phyloP scores from a whole-genome alignment of 1,140 invertebrate genomes.

The Orussus abietinus region DNA sequence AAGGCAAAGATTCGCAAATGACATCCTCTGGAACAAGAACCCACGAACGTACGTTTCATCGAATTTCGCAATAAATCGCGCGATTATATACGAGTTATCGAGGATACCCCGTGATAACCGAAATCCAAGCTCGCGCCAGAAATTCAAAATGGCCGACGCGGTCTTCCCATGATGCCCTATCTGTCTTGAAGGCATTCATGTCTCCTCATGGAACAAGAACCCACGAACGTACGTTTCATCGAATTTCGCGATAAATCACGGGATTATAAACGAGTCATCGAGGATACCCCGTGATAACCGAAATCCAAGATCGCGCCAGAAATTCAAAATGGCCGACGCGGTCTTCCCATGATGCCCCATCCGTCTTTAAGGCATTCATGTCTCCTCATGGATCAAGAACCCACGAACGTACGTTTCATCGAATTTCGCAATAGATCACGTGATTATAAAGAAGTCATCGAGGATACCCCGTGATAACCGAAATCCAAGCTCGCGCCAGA shows the following conservation, averaged over 20 bases:
- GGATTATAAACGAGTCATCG: conserved; percentile 5
- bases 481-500: not conserved
- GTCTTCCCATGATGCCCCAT: not conserved
- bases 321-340: not conserved
- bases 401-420: too few relatives aligned
- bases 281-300: not conserved
- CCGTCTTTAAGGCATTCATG: conserved; percentile 5
- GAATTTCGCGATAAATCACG: too few relatives aligned
- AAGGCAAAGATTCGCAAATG: conserved; percentile 28
- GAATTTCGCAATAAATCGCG: too few relatives aligned
- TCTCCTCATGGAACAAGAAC: conserved; percentile 13
- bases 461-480: not conserved
- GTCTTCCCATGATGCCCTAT: not conserved
- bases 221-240: too few relatives aligned
- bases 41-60: too few relatives aligned
- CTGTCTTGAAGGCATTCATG: conserved; percentile 6
- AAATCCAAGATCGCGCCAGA: not conserved
- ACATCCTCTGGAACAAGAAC: conserved; percentile 13
- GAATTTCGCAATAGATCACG: too few relatives aligned
- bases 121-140: not conserved
- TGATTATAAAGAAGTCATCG: conserved; percentile 6
- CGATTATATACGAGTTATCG: conserved; percentile 4
- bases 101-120: not conserved
- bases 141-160: not conserved
- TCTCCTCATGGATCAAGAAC: conserved; percentile 13